These are phyloP conservation scores for Cryptomyrus ogoouensis DNA, from an alignment of 2,113 vertebrate species.

Conservation along the genomic window DNA sequence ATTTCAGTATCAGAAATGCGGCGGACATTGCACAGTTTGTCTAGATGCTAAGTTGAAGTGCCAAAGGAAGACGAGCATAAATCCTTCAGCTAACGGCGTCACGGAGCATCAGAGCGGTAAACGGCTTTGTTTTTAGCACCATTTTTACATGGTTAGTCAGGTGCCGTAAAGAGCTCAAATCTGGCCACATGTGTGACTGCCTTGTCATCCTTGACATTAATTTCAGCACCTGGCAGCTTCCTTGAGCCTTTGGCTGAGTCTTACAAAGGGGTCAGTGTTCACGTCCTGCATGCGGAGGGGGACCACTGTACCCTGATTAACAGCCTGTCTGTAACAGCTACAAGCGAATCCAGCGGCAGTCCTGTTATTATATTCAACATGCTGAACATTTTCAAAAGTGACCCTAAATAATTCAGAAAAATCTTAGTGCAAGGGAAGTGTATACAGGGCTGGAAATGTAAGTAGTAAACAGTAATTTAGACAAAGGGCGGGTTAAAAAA, in stretches of 20 bases:
- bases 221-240: constrained; percentile 74
- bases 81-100: not conserved
- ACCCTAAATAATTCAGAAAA: not conserved
- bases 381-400: not conserved
- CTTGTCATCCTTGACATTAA: not conserved
- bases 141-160: not conserved
- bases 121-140: not conserved
- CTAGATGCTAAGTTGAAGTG: not conserved
- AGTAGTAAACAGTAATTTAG: no score
- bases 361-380: constrained; percentile 24
- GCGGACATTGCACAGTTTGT: not conserved
- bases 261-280: constrained; percentile 59
- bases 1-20: not conserved
- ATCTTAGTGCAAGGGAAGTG: no score
- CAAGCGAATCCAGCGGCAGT: constrained; percentile 54
- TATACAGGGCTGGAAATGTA: not conserved
- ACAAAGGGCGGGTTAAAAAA: no score
- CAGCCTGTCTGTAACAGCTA: constrained; percentile 70
- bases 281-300: constrained; percentile 76
- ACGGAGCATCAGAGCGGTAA: not conserved
- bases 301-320: constrained; percentile 83
- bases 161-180: not conserved
- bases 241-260: constrained; percentile 53
- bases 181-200: not conserved
- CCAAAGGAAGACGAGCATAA: not conserved